These are phyloP conservation scores for Cyphomyrus discorhynchus DNA, from an alignment of 2,113 vertebrate genomes.

Conservation along the genomic window DNA sequence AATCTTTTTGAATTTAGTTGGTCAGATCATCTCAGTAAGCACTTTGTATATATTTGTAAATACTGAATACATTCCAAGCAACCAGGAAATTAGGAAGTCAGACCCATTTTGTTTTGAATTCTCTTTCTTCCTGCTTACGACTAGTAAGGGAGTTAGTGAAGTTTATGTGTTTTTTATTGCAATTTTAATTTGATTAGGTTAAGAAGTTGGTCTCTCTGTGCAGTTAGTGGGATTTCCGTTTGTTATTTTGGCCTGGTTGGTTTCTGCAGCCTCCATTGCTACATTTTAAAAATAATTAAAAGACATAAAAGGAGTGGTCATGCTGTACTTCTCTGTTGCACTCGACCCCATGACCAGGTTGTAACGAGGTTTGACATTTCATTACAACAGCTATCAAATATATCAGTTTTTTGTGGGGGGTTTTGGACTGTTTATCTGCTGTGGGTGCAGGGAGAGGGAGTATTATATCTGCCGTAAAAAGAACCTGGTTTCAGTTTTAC, in stretches of 20 bases:
- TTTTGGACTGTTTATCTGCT: background rate
- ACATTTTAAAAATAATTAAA: background rate
- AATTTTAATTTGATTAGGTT: background rate
- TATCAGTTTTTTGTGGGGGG: background rate
- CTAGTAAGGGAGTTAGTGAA: background rate
- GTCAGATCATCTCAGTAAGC: background rate
- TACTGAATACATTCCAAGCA: background rate
- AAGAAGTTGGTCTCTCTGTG: background rate
- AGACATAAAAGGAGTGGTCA: background rate
- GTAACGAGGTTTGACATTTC: background rate
- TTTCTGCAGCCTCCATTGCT: background rate
- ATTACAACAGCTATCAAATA: background rate
- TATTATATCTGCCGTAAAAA: background rate
- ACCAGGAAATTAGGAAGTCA: background rate
- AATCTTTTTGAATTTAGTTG: background rate
- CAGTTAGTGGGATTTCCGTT: background rate
- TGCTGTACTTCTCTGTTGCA: background rate
- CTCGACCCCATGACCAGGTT: background rate
- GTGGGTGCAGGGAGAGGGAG: background rate
- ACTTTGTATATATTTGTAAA: background rate
- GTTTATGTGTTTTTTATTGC: background rate
- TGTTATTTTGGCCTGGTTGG: background rate
- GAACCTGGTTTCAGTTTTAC: background rate
- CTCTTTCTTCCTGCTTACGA: background rate
- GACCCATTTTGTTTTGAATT: background rate